Evolutionary conservation across 2,888 invertebrate species (phyloP), one percentile per base, ranked within the genome.

Genomic region (Eucera pruinosa): DNA sequence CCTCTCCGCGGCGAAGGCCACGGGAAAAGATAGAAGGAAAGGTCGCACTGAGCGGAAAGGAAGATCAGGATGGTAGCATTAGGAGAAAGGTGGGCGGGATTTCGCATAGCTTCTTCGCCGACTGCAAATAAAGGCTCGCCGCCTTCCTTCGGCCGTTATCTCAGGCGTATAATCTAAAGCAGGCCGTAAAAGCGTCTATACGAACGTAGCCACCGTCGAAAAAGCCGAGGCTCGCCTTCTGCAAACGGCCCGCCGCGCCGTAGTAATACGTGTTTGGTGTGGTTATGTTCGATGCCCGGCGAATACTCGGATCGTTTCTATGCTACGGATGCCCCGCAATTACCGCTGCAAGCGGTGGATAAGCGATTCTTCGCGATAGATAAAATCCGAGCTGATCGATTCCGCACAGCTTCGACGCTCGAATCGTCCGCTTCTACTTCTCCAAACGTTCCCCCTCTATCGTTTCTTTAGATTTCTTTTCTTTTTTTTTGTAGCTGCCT

Each of bases 151-250:
- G 85, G 71, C 78, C 84, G 85, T 89, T 90, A 91, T 90, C 90
- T 85, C 86, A 76, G 80, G 78, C 89, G 86, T 87, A 88, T 90
- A 89, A 90, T 89, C 90, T 90, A 88, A 89, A 90, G 86, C 88
- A 84, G 81, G 66, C 86, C 86, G 86, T 89, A 89, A 89, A 90
- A 87, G 81, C 85, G 84, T 86, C 85, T 87, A 82, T 85, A 76
- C 81, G 85, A 81, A 82, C 81, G 57, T 65, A 48, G 65, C 72
- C 62, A 76, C n/a, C n/a, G n/a, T n/a, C n/a, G n/a, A n/a, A n/a
- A n/a, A n/a, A 39, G 71, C 58, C 73, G 47, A 43, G 71, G 27
- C 50, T 45, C 7, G 43, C 15, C 13, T n/a, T 50, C 50, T 45
- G 18, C 39, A 45, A 71, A 69, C 77, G 58, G 50, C 71, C 60